Evolutionary conservation across 2,888 invertebrate genomes (phyloP).

Genomic region (Drosophila meridiana): DNA sequence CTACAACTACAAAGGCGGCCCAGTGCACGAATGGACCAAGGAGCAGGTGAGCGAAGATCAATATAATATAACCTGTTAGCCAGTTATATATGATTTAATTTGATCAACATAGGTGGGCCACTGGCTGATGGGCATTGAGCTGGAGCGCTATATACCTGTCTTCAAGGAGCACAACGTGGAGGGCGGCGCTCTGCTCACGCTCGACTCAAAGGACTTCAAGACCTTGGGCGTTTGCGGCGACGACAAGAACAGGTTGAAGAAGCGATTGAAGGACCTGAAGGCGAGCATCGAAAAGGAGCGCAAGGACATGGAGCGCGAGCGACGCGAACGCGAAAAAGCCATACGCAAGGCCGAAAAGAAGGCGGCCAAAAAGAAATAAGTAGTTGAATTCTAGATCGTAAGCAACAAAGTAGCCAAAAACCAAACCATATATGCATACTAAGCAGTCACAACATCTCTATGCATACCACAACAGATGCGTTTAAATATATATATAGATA

Average conservation of each 20-base stretch:
- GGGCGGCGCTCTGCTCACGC: conserved; percentile 92
- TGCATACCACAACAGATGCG: conserved; percentile 48
- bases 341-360: conserved; percentile 94
- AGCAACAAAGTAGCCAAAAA: conserved; percentile 75
- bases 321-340: conserved; percentile 93
- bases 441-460: conserved; percentile 62
- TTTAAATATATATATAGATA: conserved; percentile 35
- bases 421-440: conserved; percentile 63
- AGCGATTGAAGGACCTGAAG: conserved; percentile 93
- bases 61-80: neutral
- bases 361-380: conserved; percentile 88
- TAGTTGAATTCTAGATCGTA: conserved; percentile 74
- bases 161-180: conserved; percentile 95
- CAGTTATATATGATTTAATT: neutral
- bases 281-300: conserved; percentile 90
- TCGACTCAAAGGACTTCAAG: conserved; percentile 97
- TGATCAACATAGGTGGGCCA: conserved; percentile 91
- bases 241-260: conserved; percentile 93
- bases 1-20: conserved; percentile 89
- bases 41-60: conserved; percentile 87
- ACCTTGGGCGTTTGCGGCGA: conserved; percentile 91
- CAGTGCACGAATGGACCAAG: conserved; percentile 91
- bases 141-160: conserved; percentile 94
- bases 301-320: conserved; percentile 93
- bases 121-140: conserved; percentile 93